A percentile compares a stretch with the other conserved stretches of the same genome.
Evolutionary conservation across 2,113 vertebrate species (phyloP).

Genomic region (Vidua chalybeata): DNA sequence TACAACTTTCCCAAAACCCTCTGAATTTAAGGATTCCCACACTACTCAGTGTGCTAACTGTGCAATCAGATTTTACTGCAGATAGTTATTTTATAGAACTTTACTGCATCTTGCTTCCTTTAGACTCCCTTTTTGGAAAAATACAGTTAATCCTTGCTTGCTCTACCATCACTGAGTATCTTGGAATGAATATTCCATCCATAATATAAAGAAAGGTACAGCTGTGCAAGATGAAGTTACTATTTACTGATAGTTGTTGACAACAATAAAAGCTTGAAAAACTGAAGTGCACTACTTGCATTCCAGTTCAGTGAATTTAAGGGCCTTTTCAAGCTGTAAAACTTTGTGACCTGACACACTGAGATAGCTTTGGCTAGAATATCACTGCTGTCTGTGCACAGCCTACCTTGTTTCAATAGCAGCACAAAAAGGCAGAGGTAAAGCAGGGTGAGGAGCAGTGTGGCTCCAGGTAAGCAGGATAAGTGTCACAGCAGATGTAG

Average conservation of each 20-base stretch:
- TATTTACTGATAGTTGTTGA: not conserved
- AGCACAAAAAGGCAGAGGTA: rapidly evolving
- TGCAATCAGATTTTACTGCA: not conserved
- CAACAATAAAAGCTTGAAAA: not conserved
- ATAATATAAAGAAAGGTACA: not conserved
- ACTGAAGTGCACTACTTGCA: rapidly evolving
- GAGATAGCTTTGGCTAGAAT: not conserved
- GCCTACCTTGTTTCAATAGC: not conserved
- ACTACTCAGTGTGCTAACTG: not conserved
- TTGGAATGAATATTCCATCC: not conserved
- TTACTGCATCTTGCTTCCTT: not conserved
- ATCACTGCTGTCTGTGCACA: not conserved
- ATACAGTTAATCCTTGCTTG: not conserved
- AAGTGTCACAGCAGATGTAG: not conserved
- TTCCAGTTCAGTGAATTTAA: not conserved
- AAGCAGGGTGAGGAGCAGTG: not conserved
- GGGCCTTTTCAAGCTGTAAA: not conserved
- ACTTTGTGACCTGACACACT: not conserved
- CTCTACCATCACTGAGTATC: not conserved
- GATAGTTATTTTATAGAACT: not conserved
- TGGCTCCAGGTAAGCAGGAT: not conserved
- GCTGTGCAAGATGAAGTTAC: not conserved
- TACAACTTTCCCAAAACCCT: not conserved
- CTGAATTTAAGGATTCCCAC: not conserved
- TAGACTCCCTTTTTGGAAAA: not conserved